Conservation (phyloP, 2,113 vertebrate species). For the Thalassarche chlororhynchos region DNA sequence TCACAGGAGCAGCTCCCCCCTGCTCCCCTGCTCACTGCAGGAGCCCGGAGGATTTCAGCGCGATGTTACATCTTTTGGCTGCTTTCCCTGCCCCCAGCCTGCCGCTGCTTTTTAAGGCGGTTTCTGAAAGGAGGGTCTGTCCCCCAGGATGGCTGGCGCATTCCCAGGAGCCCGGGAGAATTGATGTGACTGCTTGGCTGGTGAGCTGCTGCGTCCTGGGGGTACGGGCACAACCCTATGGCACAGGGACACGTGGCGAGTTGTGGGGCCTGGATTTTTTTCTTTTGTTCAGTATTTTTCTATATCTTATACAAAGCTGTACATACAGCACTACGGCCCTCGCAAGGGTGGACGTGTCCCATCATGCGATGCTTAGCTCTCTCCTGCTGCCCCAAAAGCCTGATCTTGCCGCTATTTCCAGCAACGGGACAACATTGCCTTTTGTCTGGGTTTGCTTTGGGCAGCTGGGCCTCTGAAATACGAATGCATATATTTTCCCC, state of each 20-base stretch:
- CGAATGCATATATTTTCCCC: not conserved
- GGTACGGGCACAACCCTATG: rapidly evolving
- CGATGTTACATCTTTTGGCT: not conserved
- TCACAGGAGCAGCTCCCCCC: not conserved
- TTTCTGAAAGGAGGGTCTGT: not conserved
- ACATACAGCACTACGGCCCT: not conserved
- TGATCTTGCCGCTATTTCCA: not conserved
- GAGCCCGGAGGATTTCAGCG: rapidly evolving
- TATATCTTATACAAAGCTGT: not conserved
- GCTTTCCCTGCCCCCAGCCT: not conserved
- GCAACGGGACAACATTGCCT: not conserved
- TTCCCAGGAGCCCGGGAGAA: not conserved
- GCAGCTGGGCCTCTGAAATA: not conserved
- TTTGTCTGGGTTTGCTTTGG: slow-evolving; percentile 17
- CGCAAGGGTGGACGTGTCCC: not conserved
- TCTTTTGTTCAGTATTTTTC: not conserved
- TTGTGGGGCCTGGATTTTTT: not conserved
- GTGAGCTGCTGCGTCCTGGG: not conserved
- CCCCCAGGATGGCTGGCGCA: rapidly evolving
- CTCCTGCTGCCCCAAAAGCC: not conserved
- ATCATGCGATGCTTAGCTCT: not conserved
- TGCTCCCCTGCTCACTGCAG: not conserved
- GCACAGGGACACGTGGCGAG: rapidly evolving
- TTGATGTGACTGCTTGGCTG: not conserved
- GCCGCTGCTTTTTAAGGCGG: not conserved